These are phyloP conservation scores for Apodemus agrarius DNA, from an alignment of 2,797 vertebrate species.

Conservation along the genomic window DNA sequence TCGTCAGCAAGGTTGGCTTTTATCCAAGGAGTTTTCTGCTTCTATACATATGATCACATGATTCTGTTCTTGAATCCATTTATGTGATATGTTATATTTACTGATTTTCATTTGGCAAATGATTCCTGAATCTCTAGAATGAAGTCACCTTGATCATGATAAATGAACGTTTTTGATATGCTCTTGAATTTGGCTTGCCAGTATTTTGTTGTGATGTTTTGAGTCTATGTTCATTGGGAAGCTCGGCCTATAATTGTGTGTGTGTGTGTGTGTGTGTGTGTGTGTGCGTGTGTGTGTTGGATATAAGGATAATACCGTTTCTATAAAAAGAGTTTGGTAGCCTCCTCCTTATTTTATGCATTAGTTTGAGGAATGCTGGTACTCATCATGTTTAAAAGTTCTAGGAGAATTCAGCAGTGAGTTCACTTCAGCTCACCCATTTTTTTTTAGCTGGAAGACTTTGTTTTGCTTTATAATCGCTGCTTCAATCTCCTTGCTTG, in stretches of 20 bases:
- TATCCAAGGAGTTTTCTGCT: neutral
- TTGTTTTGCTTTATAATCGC: neutral
- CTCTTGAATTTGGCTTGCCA: neutral
- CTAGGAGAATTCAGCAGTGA: neutral
- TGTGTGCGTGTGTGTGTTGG: neutral
- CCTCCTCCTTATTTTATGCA: neutral
- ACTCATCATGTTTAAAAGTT: neutral
- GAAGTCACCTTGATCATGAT: neutral
- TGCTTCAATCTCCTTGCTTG: neutral
- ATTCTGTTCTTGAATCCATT: neutral
- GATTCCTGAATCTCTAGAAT: neutral
- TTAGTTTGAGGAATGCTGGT: neutral
- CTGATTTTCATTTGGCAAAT: neutral
- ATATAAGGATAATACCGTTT: neutral
- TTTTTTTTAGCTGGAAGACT: neutral
- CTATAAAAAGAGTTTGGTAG: neutral
- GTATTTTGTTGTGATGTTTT: neutral
- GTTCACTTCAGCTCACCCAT: too few species aligned
- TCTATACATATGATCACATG: neutral
- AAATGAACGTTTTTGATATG: neutral
- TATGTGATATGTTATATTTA: neutral
- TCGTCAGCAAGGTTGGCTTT: neutral
- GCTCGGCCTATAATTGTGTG: neutral
- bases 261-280: neutral
- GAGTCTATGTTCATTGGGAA: too few species aligned